Evolutionary conservation across 64 coral and sea anemone species (phyloP).

Genomic region (Pachyseris speciosa): DNA sequence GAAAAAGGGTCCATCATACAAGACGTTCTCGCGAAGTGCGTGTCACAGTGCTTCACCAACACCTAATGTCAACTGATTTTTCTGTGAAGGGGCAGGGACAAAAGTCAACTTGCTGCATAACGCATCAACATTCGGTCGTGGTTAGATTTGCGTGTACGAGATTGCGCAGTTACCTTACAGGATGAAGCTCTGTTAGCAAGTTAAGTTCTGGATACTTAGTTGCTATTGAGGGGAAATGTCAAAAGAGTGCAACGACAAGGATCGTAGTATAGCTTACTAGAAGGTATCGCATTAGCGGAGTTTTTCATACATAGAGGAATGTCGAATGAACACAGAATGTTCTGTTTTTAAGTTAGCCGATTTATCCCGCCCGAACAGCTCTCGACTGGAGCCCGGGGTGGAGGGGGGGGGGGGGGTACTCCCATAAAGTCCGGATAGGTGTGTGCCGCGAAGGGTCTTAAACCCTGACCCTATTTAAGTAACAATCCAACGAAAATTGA

Average conservation of each 20-base stretch:
- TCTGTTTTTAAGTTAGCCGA: constrained; percentile 52
- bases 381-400: constrained; percentile 5
- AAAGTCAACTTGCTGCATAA: constrained; percentile 42
- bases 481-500: too few relatives aligned
- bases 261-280: background rate
- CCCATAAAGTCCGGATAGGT: too few relatives aligned
- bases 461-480: too few relatives aligned
- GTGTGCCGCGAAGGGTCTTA: too few relatives aligned
- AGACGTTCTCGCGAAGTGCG: background rate
- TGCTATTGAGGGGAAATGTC: constrained; percentile 49
- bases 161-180: constrained; percentile 41
- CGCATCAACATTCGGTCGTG: constrained; percentile 48
- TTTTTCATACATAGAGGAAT: constrained; percentile 54
- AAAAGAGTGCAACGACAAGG: background rate
- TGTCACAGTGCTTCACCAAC: background rate
- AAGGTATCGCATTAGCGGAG: constrained; percentile 72
- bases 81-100: constrained; percentile 27
- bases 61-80: background rate
- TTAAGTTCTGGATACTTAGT: constrained; percentile 55
- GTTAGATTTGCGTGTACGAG: constrained; percentile 46
- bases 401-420: too few relatives aligned
- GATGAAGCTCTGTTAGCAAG: constrained; percentile 60
- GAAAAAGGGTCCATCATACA: too few relatives aligned
- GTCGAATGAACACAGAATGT: background rate
- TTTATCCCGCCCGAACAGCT: constrained; percentile 38